phyloP scores from a whole-genome alignment of 1,140 invertebrate species.

The Drosophila saltans region DNA sequence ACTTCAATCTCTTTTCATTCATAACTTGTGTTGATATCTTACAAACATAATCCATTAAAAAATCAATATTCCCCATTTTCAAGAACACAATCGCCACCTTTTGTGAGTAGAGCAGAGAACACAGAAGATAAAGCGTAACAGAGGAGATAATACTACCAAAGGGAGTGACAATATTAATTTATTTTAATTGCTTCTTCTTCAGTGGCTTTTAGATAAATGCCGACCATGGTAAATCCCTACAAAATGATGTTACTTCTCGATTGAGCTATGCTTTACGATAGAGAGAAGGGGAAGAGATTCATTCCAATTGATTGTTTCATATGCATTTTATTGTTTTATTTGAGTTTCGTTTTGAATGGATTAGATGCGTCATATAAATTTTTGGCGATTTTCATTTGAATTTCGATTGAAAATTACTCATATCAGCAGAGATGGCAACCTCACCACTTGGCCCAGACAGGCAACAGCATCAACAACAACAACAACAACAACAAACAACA shows the following conservation, averaged over 20 bases:
- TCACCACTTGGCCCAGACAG: conserved; percentile 53
- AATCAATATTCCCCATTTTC: conserved; percentile 5
- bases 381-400: conserved; percentile 55
- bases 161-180: conserved; percentile 77
- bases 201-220: conserved; percentile 69
- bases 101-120: neutral
- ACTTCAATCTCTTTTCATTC: neutral
- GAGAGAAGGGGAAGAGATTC: conserved; percentile 54
- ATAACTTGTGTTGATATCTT: neutral
- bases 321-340: conserved; percentile 34
- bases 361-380: conserved; percentile 55
- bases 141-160: conserved; percentile 10
- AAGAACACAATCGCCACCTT: neutral
- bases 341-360: conserved; percentile 57
- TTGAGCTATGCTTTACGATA: conserved; percentile 75
- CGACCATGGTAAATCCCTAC: conserved; percentile 30
- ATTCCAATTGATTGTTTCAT: conserved; percentile 31
- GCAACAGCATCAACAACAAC: conserved; percentile 51
- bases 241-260: conserved; percentile 44
- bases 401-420: conserved; percentile 16
- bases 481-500: conserved; percentile 35
- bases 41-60: neutral
- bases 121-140: conserved; percentile 24
- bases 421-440: conserved; percentile 7
- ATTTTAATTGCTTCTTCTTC: conserved; percentile 64